A percentile compares a stretch with the other conserved stretches of the same genome.
phyloP scores from a whole-genome alignment of 2,888 invertebrate genomes.

The Allolobophora icterica region DNA sequence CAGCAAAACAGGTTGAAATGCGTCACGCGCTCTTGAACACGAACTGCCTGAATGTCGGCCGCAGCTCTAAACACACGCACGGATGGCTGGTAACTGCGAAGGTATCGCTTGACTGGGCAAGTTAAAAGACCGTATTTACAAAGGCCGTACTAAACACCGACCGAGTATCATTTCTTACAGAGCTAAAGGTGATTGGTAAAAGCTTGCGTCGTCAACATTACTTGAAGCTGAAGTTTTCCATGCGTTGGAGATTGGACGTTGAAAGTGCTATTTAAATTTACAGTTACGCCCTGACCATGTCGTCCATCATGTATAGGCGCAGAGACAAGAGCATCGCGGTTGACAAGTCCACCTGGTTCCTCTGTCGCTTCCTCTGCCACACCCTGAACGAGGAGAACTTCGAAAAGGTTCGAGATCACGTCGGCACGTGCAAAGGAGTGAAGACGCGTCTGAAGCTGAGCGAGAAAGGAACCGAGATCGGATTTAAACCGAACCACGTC shows the following conservation, averaged over 20 bases:
- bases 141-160: neutral
- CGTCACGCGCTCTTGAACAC: neutral
- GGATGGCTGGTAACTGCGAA: neutral
- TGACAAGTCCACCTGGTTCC: constrained; percentile 39
- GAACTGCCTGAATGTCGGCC: neutral
- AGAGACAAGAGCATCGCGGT: constrained; percentile 19
- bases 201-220: neutral
- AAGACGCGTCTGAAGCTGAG: constrained; percentile 37
- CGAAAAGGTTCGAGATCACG: constrained; percentile 33
- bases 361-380: constrained; percentile 35
- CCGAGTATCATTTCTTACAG: neutral
- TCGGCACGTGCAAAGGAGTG: constrained; percentile 33
- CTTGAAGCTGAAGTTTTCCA: neutral
- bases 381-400: constrained; percentile 34
- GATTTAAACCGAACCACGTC: constrained; percentile 29
- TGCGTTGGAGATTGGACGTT: constrained; percentile 1
- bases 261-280: neutral
- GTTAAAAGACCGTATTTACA: neutral
- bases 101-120: constrained; percentile 6
- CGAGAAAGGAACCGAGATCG: constrained; percentile 30
- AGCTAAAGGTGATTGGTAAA: neutral
- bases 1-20: neutral
- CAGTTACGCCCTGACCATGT: neutral
- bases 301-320: neutral
- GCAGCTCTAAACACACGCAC: neutral